Evolutionary conservation across 2,113 vertebrate species (phyloP), one percentile per base, ranked within the genome.

Genomic region (Narcine bancroftii): DNA sequence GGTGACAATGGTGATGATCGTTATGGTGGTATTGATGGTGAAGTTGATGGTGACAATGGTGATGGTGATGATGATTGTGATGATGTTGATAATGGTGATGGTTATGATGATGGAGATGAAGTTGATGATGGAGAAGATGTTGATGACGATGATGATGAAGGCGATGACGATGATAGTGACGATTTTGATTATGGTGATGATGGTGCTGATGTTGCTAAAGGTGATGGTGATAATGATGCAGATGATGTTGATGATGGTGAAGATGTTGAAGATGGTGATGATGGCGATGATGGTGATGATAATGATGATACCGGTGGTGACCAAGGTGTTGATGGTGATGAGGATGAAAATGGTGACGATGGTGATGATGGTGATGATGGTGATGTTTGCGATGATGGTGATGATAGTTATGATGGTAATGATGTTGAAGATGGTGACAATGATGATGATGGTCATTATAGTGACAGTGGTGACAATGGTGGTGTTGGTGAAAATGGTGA

Each of bases 391-490:
- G 89, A 0, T 81, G 53, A 13, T 73, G 60, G 15, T 92, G 89
- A n/a, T 92, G 60, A 92, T 92, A n/a, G 33, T 92, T 45, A 73
- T 92, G 47, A 92, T 92, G 60, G n/a, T n/a, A n/a, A n/a, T n/a
- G n/a, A n/a, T n/a, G n/a, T n/a, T n/a, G n/a, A n/a, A n/a, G n/a
- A n/a, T n/a, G n/a, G 15, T 92, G 47, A 65, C 71, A 53, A 33
- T 33, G n/a, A 56, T 6, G 89, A 6, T 92, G 45, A n/a, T 92
- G 89, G 11, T 10, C 15, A 7, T 66, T 13, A 2, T 66, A 21
- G 24, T 66, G 65, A 17, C 24, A 21, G 15, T 66, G 4, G 24
- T 11, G 65, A 10, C 24, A 21, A 7, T 66, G 65, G 0, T 92
- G 50, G 4, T 9, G 33, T 72, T 92, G 56, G 24, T 92, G 45